Evolutionary conservation across 2,113 vertebrate species (phyloP).

Genomic region (Dicentrarchus labrax): DNA sequence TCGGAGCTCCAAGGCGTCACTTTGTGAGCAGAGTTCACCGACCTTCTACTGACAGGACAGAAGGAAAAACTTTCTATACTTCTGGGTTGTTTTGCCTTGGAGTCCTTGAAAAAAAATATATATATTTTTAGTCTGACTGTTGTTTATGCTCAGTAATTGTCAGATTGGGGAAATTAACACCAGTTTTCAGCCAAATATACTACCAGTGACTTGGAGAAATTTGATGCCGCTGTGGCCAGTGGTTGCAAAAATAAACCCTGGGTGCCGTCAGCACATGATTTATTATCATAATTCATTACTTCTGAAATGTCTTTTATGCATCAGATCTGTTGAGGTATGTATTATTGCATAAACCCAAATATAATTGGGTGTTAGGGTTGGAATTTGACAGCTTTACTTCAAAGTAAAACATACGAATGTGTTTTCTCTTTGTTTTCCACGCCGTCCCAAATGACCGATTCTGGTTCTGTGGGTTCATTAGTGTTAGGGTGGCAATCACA

Average conservation of each 20-base stretch:
- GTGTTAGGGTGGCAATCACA: neutral
- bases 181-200: slow-evolving; percentile 13
- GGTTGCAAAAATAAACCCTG: neutral
- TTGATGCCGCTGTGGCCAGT: neutral
- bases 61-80: slow-evolving; percentile 20
- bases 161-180: slow-evolving; percentile 1
- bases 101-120: neutral
- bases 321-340: neutral
- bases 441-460: neutral
- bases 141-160: slow-evolving; percentile 28
- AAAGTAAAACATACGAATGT: neutral
- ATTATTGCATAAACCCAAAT: neutral
- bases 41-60: slow-evolving; percentile 10
- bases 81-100: slow-evolving; percentile 1
- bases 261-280: neutral
- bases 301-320: neutral
- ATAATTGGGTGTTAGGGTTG: neutral
- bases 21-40: neutral
- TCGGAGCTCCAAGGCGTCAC: neutral
- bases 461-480: slow-evolving; percentile 7
- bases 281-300: neutral
- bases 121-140: slow-evolving; percentile 9
- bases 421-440: slow-evolving; percentile 11
- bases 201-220: slow-evolving; percentile 4
- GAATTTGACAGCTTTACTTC: neutral